Percentiles rank a stretch among this genome's conserved stretches.
phyloP scores from a whole-genome alignment of 1,140 invertebrate species.

The Melanaphis sacchari region DNA sequence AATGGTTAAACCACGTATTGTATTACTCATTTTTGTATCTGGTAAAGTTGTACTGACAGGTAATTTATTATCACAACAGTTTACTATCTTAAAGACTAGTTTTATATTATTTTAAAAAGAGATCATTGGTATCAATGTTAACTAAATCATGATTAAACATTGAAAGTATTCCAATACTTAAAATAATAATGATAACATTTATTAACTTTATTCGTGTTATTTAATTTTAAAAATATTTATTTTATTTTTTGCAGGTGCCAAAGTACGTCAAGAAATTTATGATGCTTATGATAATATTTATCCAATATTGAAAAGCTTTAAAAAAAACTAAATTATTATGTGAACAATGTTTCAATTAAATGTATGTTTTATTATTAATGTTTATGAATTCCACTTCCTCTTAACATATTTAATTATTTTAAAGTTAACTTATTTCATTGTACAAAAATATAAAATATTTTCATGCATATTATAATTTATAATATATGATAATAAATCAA shows the following conservation, averaged over 20 bases:
- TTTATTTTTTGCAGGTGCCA: slow-evolving; percentile 80
- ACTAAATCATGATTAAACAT: background rate
- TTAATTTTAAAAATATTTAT: slow-evolving; percentile 54
- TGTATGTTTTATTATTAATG: background rate
- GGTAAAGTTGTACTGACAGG: slow-evolving; percentile 97
- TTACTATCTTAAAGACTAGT: background rate
- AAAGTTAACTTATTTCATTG: background rate
- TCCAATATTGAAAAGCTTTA: slow-evolving; percentile 98
- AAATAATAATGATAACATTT: background rate
- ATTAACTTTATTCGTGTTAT: background rate
- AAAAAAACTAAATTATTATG: slow-evolving; percentile 77
- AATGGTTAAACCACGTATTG: slow-evolving; percentile 99
- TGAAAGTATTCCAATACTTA: background rate
- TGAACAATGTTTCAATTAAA: background rate
- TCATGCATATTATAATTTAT: background rate
- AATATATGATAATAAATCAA: background rate
- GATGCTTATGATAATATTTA: slow-evolving; percentile 99
- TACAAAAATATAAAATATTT: background rate
- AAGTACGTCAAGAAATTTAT: slow-evolving; percentile 97
- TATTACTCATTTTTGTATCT: slow-evolving; percentile 98
- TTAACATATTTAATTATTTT: background rate
- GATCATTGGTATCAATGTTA: background rate
- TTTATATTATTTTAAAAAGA: background rate
- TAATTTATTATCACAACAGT: slow-evolving; percentile 62
- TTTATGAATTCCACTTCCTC: background rate